These are phyloP conservation scores for Eudyptes chrysolophus DNA, from an alignment of 2,113 vertebrate species.

Conservation along the genomic window DNA sequence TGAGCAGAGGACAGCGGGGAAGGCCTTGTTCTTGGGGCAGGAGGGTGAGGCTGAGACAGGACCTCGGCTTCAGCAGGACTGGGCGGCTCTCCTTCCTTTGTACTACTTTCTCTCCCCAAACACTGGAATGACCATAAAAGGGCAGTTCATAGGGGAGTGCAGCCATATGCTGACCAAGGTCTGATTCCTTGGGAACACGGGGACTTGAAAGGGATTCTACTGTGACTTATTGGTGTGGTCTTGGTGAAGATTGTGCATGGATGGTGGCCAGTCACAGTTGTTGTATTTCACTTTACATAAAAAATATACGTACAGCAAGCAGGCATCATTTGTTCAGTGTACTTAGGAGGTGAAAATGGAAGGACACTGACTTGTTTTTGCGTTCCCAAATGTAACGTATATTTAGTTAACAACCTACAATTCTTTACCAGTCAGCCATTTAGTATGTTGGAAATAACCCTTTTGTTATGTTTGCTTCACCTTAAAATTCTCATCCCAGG, in stretches of 20 bases:
- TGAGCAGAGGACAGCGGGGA: background rate
- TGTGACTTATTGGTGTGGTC: background rate
- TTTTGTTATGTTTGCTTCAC: background rate
- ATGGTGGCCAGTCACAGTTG: background rate
- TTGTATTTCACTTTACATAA: background rate
- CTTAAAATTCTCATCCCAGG: background rate
- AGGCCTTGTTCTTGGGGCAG: background rate
- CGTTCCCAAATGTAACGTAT: background rate
- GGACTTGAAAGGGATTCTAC: background rate
- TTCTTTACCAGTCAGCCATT: background rate
- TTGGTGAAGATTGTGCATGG: background rate
- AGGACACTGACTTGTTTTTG: background rate
- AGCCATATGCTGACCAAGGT: background rate
- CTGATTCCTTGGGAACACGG: background rate
- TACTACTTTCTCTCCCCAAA: background rate
- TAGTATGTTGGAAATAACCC: background rate
- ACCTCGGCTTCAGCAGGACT: background rate
- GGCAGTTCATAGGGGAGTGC: background rate
- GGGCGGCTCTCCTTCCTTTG: background rate
- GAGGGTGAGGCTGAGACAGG: rapidly evolving
- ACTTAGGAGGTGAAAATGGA: background rate
- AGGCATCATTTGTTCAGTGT: background rate
- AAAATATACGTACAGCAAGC: background rate
- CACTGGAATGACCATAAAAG: background rate
- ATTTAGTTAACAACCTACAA: background rate